Evolutionary conservation across 2,797 vertebrate genomes (phyloP).

Genomic region (Neosilurus mollespiculum): DNA sequence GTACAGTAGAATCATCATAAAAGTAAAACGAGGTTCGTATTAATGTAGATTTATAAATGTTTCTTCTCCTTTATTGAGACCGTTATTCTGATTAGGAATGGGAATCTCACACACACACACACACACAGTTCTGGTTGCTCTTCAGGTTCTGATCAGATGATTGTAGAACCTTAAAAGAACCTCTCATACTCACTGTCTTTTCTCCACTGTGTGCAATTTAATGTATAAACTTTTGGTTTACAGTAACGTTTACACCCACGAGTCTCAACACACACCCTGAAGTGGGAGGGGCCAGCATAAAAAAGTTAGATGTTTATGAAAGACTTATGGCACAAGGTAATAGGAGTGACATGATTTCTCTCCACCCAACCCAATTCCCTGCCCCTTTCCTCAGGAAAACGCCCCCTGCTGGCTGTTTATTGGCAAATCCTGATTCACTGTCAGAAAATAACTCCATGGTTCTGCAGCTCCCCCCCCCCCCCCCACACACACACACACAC

Average conservation of each 20-base stretch:
- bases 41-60: constrained; percentile 16
- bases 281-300: background rate
- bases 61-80: too few species aligned
- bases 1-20: background rate
- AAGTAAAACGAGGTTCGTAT: constrained; percentile 27
- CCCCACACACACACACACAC: constrained; percentile 3
- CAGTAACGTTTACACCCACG: background rate
- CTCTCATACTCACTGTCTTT: background rate
- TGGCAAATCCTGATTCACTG: background rate
- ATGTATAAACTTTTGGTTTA: background rate
- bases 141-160: background rate
- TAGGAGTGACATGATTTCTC: background rate
- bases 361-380: too few species aligned
- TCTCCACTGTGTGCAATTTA: background rate
- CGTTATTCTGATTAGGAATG: background rate
- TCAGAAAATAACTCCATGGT: background rate
- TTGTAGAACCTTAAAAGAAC: background rate
- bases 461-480: background rate
- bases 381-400: background rate
- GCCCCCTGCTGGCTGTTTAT: background rate
- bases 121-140: background rate
- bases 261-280: too few species aligned
- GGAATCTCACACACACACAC: background rate
- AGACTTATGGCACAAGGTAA: background rate
- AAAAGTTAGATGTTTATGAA: background rate